Conservation (phyloP, 2,113 vertebrate genomes). For the Microcebus lehilahytsara region DNA sequence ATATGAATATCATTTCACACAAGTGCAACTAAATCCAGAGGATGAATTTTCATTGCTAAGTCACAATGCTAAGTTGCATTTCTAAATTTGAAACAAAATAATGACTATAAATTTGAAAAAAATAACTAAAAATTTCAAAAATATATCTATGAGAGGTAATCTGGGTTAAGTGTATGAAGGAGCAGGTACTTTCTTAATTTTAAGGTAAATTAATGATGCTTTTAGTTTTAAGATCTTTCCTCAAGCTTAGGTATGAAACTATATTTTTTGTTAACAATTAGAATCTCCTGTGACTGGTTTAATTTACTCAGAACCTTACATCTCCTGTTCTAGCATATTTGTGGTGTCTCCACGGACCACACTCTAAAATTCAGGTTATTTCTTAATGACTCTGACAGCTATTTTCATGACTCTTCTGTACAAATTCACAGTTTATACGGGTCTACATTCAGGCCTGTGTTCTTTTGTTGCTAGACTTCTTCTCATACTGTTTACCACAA, state of each 20-base stretch:
- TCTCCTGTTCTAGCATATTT: background rate
- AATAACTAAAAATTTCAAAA: background rate
- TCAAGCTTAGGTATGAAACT: background rate
- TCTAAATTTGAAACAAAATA: background rate
- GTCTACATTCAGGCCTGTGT: background rate
- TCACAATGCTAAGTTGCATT: background rate
- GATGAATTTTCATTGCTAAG: background rate
- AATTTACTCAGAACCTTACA: background rate
- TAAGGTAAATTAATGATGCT: background rate
- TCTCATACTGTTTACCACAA: background rate
- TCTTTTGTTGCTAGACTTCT: background rate
- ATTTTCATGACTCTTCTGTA: background rate
- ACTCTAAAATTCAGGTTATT: background rate
- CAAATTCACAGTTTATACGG: background rate
- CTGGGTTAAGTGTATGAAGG: background rate
- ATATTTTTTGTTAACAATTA: background rate
- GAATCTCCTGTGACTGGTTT: background rate
- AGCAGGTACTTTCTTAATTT: background rate
- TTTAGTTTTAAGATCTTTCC: background rate
- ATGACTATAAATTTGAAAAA: background rate
- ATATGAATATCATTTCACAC: background rate
- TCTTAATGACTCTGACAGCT: background rate
- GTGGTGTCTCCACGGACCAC: background rate
- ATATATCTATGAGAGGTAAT: background rate
- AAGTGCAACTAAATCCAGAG: background rate